phyloP scores from a whole-genome alignment of 2,888 invertebrate genomes.

The Nycteola revayana region DNA sequence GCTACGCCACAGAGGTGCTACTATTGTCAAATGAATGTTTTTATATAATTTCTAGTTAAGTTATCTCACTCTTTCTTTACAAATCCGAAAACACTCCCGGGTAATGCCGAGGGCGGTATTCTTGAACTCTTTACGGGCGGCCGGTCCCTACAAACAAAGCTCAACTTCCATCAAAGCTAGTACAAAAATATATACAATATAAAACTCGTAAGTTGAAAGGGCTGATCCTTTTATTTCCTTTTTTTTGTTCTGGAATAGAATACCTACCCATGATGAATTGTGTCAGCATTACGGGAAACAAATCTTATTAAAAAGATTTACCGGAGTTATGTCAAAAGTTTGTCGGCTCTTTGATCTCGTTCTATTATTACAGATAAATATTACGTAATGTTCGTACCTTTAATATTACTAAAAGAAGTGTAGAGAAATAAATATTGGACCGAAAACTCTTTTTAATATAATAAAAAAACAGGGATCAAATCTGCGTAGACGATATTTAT shows the following conservation, averaged over 20 bases:
- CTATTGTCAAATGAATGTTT: no score
- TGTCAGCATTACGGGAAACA: slow-evolving; percentile 43
- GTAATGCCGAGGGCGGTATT: slow-evolving; percentile 37
- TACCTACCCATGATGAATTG: slow-evolving; percentile 49
- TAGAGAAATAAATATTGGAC: no score
- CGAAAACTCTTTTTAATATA: no score
- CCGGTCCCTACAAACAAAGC: slow-evolving; percentile 55
- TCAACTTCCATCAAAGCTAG: slow-evolving; percentile 64
- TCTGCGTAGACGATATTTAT: no score
- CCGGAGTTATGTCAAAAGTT: no score
- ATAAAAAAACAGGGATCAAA: no score
- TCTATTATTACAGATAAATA: no score
- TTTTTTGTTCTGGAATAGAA: slow-evolving; percentile 57
- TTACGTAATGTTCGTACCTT: no score
- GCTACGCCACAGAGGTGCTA: no score
- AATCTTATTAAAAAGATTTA: slow-evolving; percentile 32
- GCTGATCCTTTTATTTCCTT: slow-evolving; percentile 59
- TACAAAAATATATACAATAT: slow-evolving; percentile 67
- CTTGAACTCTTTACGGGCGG: slow-evolving; percentile 45
- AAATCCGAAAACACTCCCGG: slow-evolving; percentile 22
- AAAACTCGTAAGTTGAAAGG: slow-evolving; percentile 69
- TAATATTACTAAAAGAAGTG: no score
- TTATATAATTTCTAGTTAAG: slow-evolving; percentile 38
- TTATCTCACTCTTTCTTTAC: slow-evolving; percentile 25
- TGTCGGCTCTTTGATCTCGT: no score